Conservation (phyloP, 1,140 invertebrate genomes). For the Pseudachorutes palmiensis region DNA sequence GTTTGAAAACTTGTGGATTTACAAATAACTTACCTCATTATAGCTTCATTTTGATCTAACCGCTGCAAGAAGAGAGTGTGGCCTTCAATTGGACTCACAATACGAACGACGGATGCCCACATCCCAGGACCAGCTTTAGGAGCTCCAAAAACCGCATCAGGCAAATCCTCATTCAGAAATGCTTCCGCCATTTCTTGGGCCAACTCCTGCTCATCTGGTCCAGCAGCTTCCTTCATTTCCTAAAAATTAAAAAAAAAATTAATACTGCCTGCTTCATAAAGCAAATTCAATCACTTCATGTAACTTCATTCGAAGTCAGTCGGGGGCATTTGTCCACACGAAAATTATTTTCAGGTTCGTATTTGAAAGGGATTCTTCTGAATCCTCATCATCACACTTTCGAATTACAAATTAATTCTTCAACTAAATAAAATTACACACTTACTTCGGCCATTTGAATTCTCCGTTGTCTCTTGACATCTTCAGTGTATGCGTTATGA, state of each 20-base stretch:
- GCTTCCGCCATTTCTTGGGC: slow-evolving; percentile 95
- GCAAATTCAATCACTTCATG: background rate
- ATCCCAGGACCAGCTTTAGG: slow-evolving; percentile 91
- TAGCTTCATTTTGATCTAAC: slow-evolving; percentile 94
- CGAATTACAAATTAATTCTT: background rate
- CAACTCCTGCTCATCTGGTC: slow-evolving; percentile 85
- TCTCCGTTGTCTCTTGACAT: slow-evolving; percentile 86
- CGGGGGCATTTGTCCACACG: slow-evolving; percentile 23
- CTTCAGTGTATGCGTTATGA: slow-evolving; percentile 96
- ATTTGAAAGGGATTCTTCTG: slow-evolving; percentile 9
- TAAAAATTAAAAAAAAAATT: slow-evolving; percentile 40
- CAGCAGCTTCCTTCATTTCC: slow-evolving; percentile 95
- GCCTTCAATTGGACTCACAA: slow-evolving; percentile 81
- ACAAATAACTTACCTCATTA: slow-evolving; percentile 76
- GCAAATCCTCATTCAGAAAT: slow-evolving; percentile 88
- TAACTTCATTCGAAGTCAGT: slow-evolving; percentile 1
- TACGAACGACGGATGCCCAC: slow-evolving; percentile 91
- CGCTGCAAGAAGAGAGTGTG: slow-evolving; percentile 69
- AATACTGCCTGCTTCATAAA: background rate
- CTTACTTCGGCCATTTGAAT: slow-evolving; percentile 61
- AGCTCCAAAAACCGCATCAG: slow-evolving; percentile 86
- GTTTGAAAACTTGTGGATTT: no score
- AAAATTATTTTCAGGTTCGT: slow-evolving; percentile 10
- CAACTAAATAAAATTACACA: slow-evolving; percentile 1
- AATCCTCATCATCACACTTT: slow-evolving; percentile 19